Base-by-base conservation (phyloP, 2,797 vertebrate species). In the Pempheris klunzingeri region DNA sequence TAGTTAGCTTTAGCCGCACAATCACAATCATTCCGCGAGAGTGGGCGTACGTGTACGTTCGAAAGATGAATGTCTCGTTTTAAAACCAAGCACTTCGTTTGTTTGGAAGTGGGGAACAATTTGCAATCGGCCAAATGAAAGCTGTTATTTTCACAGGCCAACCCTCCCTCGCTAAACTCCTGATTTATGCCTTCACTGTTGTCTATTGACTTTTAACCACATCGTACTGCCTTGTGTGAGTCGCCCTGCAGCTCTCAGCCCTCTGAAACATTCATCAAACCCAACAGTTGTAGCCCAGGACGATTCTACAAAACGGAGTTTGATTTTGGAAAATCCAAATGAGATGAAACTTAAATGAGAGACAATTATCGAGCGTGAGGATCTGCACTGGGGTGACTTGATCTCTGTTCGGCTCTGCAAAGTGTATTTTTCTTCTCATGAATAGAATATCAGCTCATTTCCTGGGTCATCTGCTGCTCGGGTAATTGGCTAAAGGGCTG, bases 361-460 rank as follows among this genome's bases (percentile, higher is more conserved):
- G 75, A 71, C 84, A 71, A 88, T 86, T 88, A 89, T 70, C 38
- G 14, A 61, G 78, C 20, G 36, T 34, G 66, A 73, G 49, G 81
- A 80, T 74, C 70, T 26, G 80, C 57, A 34, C 57, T 4, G 53
- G 24, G 75, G 65, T 57, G 77, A 85, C 78, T 74, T 58, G 86
- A 83, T 88, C 80, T 74, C 75, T 58, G 74, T 74, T 66, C 50
- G 8, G 61, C 72, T 82, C 72, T 50, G 81, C 76, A 75, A 90
- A 91, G 82, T 74, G 84, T 83, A 77, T 84, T 87, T 89, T 92
- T 53, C 79, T 66, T 57, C 81, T 87, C 82, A 87, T 92, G 90
- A 91, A 87, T 88, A 88, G 85, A 82, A 87, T 73, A 91, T 87
- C 80, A 86, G 83, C 86, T 90, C 78, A 87, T 91, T 91, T 90